Conservation (phyloP, 2,888 invertebrate genomes). For the Scaptodrosophila latifasciaeformis region DNA sequence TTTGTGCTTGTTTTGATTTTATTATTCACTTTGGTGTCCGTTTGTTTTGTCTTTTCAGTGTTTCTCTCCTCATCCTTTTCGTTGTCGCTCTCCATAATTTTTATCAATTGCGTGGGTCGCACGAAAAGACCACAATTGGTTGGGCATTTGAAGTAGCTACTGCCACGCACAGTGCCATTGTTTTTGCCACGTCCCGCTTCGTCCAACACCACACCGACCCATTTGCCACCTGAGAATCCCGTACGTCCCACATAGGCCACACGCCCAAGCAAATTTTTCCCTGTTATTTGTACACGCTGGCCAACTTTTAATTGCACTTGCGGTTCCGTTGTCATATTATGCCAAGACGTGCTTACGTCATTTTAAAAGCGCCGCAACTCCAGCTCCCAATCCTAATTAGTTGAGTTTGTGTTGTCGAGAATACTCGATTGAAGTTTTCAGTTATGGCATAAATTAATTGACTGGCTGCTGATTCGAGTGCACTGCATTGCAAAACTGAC, state of each 20-base stretch:
- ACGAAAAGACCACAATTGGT: conserved; percentile 97
- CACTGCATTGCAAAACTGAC: conserved; percentile 43
- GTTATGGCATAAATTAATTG: too few relatives aligned
- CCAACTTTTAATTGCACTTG: conserved; percentile 56
- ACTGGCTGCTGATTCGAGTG: too few relatives aligned
- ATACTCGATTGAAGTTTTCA: too few relatives aligned
- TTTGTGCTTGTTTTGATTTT: too few relatives aligned
- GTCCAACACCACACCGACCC: conserved; percentile 96
- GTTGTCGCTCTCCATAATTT: conserved; percentile 42
- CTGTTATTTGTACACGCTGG: conserved; percentile 75
- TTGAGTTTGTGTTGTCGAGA: conserved; percentile 26
- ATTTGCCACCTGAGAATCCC: conserved; percentile 92
- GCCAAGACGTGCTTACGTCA: conserved; percentile 53
- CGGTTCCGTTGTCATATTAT: conserved; percentile 41
- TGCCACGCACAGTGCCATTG: conserved; percentile 95
- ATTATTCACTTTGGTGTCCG: not conserved
- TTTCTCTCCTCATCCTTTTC: conserved; percentile 25
- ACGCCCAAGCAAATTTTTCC: conserved; percentile 90
- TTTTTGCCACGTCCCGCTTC: conserved; percentile 97
- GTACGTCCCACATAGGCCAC: conserved; percentile 94
- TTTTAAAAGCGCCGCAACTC: conserved; percentile 41
- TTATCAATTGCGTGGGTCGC: conserved; percentile 86
- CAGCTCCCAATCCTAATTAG: conserved; percentile 43
- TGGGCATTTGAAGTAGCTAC: conserved; percentile 93
- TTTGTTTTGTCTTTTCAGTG: conserved; percentile 13